Percentiles rank a stretch among this genome's conserved stretches.
Evolutionary conservation across 2,797 vertebrate genomes (phyloP).

Genomic region (Peromyscus eremicus): DNA sequence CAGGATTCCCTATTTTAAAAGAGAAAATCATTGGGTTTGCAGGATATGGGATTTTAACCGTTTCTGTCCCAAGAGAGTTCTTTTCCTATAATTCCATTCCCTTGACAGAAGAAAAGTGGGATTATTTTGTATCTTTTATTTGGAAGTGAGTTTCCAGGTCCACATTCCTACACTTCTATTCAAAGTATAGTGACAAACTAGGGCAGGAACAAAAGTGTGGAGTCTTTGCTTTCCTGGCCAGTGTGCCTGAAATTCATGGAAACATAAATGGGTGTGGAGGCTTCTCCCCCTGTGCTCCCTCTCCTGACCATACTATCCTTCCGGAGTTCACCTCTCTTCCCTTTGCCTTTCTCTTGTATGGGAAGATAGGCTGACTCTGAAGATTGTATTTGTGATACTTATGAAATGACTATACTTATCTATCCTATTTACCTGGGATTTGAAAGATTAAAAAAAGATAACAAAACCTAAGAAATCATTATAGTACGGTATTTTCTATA

Average conservation of each 20-base stretch:
- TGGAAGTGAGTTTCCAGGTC: not conserved
- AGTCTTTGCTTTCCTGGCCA: fast-evolving
- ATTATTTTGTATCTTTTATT: not conserved
- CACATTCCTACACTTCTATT: not conserved
- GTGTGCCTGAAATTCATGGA: too few relatives aligned
- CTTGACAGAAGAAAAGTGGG: not conserved
- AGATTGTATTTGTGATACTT: not conserved
- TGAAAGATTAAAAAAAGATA: not conserved
- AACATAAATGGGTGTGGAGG: not conserved
- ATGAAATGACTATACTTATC: not conserved
- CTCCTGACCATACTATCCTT: not conserved
- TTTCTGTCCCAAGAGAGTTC: not conserved
- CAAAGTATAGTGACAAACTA: not conserved
- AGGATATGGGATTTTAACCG: too few relatives aligned
- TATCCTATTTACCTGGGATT: not conserved
- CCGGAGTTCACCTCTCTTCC: too few relatives aligned
- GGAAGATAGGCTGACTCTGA: not conserved
- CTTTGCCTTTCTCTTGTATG: not conserved
- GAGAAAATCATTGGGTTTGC: not conserved
- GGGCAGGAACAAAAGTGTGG: not conserved
- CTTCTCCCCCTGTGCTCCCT: not conserved
- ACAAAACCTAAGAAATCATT: not conserved
- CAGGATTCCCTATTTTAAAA: not conserved
- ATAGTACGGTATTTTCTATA: not conserved
- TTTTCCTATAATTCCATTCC: not conserved